Evolutionary conservation across 37 sponge, comb jelly and placozoan genomes (phyloP).

Genomic region (Chondrilla cf. caribensis): DNA sequence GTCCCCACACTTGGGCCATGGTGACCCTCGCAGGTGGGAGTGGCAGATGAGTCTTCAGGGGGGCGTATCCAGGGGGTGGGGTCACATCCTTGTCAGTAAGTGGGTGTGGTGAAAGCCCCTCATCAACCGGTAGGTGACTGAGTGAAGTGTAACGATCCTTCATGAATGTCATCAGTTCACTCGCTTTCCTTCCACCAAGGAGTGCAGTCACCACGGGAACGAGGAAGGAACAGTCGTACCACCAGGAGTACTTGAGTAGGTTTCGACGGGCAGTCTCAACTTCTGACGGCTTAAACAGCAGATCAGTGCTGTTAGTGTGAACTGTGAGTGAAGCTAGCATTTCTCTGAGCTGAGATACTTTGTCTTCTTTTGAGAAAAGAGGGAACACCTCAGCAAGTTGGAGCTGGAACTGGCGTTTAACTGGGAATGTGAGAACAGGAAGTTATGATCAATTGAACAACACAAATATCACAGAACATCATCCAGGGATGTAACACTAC

Average conservation of each 20-base stretch:
- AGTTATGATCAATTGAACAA: neutral
- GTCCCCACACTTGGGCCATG: neutral
- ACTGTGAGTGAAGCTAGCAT: neutral
- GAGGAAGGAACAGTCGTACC: constrained; percentile 8
- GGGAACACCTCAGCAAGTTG: constrained; percentile 13
- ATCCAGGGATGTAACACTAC: no score
- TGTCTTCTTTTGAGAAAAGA: neutral
- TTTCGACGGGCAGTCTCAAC: neutral
- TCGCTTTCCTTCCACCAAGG: no score
- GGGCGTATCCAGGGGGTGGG: constrained; percentile 15
- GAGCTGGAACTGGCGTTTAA: constrained; percentile 11
- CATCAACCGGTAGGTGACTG: neutral
- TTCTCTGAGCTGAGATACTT: neutral
- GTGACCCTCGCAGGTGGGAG: neutral
- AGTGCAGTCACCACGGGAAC: neutral
- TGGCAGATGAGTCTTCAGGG: neutral
- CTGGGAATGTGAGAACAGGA: neutral
- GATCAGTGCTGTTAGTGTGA: neutral
- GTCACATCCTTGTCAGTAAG: constrained; percentile 1
- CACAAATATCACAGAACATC: no score
- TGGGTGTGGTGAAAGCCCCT: neutral
- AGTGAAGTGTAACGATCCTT: neutral
- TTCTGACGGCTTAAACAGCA: neutral
- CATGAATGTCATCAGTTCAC: neutral
- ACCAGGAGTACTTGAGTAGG: neutral